Evolutionary conservation across 1,140 invertebrate species (phyloP), one percentile per base, ranked within the genome.

Genomic region (Galleria mellonella): DNA sequence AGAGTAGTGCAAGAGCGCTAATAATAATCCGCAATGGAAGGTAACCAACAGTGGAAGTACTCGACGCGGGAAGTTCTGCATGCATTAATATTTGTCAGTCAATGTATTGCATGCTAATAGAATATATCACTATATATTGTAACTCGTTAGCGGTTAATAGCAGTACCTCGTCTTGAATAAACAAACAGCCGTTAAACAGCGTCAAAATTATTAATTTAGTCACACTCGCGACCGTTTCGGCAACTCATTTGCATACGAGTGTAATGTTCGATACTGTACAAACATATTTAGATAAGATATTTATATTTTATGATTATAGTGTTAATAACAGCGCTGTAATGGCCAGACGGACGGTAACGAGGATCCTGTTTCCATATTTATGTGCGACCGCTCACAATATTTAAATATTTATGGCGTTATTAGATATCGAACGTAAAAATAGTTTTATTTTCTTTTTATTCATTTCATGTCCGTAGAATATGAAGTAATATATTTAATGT

Each of bases 121-220:
- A 23, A 23, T 23, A 23, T 23, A 23, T 23, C 17, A 23, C 17
- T 23, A 23, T 23, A 23, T 68, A 63, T 49, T 61, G 57, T 62
- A 35, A 39, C 58, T 68, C 55, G 62, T 72, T 70, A 69, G 59
- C 68, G 54, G 60, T 64, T 79, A 75, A 81, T 81, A 59, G 68
- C n/a, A 42, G 58, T 75, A 67, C 70, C 68, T 60, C 63, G 59
- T 50, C 51, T 46, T 48, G 62, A 72, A 74, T 78, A 74, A 76
- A 83, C 77, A 82, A 79, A 79, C 72, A 72, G 59, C 53, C 61
- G 70, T 77, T 72, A 74, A 71, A 55, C 15, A 55, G 56, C 55
- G 68, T 71, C 71, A 74, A 74, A 76, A 69, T 82, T 78, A 75
- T 76, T 67, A 77, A 67, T 82, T 68, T 72, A 60, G 73, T 68